Evolutionary conservation across 1,140 invertebrate species (phyloP).

Genomic region (Pteromalus puparum): DNA sequence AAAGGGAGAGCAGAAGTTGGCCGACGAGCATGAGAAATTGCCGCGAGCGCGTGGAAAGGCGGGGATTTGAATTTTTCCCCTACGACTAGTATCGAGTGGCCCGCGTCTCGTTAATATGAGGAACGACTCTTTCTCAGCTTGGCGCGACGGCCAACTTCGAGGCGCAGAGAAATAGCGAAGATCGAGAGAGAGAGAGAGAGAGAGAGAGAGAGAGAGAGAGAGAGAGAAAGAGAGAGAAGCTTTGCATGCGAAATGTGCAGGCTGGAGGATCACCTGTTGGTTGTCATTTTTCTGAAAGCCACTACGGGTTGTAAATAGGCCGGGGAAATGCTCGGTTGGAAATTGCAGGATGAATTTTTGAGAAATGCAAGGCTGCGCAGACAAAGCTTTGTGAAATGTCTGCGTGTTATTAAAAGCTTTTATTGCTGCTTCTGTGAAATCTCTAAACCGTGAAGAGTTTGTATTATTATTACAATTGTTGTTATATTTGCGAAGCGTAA

Average conservation of each 20-base stretch:
- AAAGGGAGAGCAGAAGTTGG: not conserved
- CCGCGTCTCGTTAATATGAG: not conserved
- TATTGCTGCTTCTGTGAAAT: too few species aligned
- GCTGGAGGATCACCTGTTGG: not conserved
- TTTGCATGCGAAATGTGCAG: not conserved
- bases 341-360: not conserved
- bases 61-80: slow-evolving; percentile 2
- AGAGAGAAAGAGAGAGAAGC: not conserved
- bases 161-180: not conserved
- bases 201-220: too few species aligned
- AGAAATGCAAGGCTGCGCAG: not conserved
- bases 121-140: not conserved
- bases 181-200: not conserved
- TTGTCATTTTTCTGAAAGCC: not conserved
- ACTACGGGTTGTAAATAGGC: not conserved
- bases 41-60: not conserved
- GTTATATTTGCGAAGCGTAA: too few species aligned
- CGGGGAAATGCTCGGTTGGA: not conserved
- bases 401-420: not conserved
- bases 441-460: too few species aligned
- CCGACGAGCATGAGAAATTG: not conserved
- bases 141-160: not conserved
- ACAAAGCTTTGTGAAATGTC: not conserved
- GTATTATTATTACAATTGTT: too few species aligned
- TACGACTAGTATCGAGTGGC: not conserved